phyloP scores from a whole-genome alignment of 2,888 invertebrate species.

The Megastigmus dorsalis region DNA sequence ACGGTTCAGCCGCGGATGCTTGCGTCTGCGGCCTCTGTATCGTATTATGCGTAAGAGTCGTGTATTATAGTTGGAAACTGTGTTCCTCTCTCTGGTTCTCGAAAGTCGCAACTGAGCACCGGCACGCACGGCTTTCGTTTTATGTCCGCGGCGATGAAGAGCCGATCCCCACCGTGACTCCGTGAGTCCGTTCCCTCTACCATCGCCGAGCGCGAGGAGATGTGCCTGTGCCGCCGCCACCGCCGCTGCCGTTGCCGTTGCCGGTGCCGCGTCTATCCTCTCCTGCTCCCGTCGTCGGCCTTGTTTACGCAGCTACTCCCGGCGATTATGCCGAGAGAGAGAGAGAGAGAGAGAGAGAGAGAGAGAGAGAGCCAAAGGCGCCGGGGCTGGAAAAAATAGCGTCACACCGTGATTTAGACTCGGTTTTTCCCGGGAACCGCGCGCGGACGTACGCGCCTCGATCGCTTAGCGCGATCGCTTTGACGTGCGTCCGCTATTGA shows the following conservation, averaged over 20 bases:
- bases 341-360: too few relatives aligned
- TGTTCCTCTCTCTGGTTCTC: slow-evolving; percentile 40
- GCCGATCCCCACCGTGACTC: slow-evolving; percentile 41
- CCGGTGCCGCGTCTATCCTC: neutral
- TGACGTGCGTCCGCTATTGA: too few relatives aligned
- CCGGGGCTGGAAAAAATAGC: slow-evolving; percentile 18
- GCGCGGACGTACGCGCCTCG: too few relatives aligned
- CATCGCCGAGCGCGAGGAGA: neutral
- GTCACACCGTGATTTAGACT: neutral
- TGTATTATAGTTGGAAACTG: neutral
- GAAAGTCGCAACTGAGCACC: slow-evolving; percentile 54
- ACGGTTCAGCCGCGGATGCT: neutral
- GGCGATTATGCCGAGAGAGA: neutral
- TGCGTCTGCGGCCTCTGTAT: too few relatives aligned
- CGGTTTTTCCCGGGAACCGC: slow-evolving; percentile 42
- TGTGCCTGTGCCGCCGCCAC: neutral
- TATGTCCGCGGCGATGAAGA: slow-evolving; percentile 45
- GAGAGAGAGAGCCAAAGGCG: too few relatives aligned
- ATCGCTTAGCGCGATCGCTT: neutral
- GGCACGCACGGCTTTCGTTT: slow-evolving; percentile 49
- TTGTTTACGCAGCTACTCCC: neutral
- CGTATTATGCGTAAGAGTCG: too few relatives aligned
- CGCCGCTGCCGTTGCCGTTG: neutral
- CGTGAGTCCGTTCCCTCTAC: neutral
- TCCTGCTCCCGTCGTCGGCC: neutral